These are phyloP conservation scores for Ariolimax columbianus DNA, from an alignment of 2,888 invertebrate genomes.

Conservation along the genomic window DNA sequence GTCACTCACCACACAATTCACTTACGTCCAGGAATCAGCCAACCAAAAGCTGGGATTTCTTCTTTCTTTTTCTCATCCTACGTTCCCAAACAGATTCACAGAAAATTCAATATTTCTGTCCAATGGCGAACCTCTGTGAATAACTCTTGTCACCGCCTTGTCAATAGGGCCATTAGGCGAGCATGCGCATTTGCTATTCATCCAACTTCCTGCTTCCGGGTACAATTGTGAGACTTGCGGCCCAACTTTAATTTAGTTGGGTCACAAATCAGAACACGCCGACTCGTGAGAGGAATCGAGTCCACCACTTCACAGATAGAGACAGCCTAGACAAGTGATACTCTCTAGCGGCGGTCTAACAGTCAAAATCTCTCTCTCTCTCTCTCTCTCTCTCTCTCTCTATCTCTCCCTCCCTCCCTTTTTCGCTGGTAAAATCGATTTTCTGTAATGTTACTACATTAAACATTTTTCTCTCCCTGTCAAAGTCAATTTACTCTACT, in stretches of 20 bases:
- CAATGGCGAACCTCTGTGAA: slow-evolving; percentile 37
- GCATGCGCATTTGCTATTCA: slow-evolving; percentile 53
- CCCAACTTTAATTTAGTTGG: slow-evolving; percentile 46
- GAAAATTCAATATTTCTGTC: slow-evolving; percentile 51
- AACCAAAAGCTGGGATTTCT: slow-evolving; percentile 15
- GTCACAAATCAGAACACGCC: slow-evolving; percentile 31
- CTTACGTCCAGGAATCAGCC: slow-evolving; percentile 14
- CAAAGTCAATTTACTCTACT: too few species aligned
- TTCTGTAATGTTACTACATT: too few species aligned
- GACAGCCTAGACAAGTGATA: slow-evolving; percentile 16
- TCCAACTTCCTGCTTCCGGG: slow-evolving; percentile 49
- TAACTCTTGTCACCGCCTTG: slow-evolving; percentile 45
- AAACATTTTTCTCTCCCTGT: too few species aligned
- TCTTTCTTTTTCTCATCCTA: background rate
- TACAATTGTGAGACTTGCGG: slow-evolving; percentile 35
- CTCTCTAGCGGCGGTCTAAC: background rate
- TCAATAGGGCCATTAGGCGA: slow-evolving; percentile 51
- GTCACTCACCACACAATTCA: slow-evolving; percentile 25
- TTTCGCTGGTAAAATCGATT: too few species aligned
- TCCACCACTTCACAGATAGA: slow-evolving; percentile 37
- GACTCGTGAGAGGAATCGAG: slow-evolving; percentile 7
- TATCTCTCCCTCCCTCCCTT: too few species aligned
- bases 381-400: too few species aligned
- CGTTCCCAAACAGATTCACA: slow-evolving; percentile 30
- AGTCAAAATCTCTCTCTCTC: too few species aligned